These are phyloP conservation scores for Phylloscopus collybita DNA, from an alignment of 2,797 vertebrate genomes.

Conservation along the genomic window DNA sequence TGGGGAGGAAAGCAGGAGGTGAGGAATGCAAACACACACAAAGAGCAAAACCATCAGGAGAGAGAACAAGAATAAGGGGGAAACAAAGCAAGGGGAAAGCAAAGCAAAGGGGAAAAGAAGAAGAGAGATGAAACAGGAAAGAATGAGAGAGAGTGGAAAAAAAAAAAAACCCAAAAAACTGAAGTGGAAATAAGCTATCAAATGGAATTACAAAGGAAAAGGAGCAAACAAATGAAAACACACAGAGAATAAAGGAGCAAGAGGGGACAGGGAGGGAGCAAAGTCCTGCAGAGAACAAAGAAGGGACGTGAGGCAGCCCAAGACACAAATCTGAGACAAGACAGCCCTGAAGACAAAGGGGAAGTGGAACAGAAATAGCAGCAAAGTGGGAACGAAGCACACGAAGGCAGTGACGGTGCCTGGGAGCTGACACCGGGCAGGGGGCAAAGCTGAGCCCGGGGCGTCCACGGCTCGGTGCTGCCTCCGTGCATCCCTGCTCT, in stretches of 20 bases:
- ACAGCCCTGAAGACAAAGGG: neutral
- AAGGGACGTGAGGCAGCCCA: neutral
- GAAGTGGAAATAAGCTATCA: conserved; percentile 27
- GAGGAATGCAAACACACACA: neutral
- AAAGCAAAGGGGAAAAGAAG: neutral
- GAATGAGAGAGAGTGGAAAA: neutral
- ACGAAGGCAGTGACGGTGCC: neutral
- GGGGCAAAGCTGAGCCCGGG: neutral
- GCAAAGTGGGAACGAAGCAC: neutral
- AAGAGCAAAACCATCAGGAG: neutral
- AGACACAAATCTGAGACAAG: neutral
- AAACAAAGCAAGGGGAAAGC: neutral
- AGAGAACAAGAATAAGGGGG: neutral
- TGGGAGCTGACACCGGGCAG: fast-evolving
- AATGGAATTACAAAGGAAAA: conserved; percentile 6
- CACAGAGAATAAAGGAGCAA: neutral
- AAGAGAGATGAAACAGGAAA: neutral
- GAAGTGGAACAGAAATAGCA: neutral
- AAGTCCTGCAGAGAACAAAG: conserved; percentile 9
- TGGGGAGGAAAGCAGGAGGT: fast-evolving
- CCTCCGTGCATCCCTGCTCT: neutral
- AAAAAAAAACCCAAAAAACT: neutral
- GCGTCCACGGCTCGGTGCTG: fast-evolving
- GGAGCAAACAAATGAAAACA: conserved; percentile 10
- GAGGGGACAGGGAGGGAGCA: neutral